phyloP scores from a whole-genome alignment of 2,888 invertebrate genomes.

The Ennomos quercinarius region DNA sequence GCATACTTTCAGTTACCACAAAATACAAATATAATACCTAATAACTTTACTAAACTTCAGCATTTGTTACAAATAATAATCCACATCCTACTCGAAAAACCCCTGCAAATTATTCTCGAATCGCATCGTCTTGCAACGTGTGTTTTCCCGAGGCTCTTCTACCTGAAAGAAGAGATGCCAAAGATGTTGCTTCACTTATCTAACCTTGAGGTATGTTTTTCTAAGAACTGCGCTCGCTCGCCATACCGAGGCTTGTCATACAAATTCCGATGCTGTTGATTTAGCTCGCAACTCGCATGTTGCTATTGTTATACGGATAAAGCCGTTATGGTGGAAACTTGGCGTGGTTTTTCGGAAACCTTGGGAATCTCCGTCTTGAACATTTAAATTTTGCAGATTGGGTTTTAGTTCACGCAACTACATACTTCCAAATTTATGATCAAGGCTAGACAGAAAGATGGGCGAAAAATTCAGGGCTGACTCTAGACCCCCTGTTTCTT shows the following conservation, averaged over 20 bases:
- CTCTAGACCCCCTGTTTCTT: no score
- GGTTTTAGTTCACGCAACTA: conserved; percentile 11
- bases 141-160: neutral
- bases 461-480: conserved; percentile 13
- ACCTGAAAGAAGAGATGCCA: conserved; percentile 21
- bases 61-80: no score
- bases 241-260: conserved; percentile 55
- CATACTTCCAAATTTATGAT: conserved; percentile 12
- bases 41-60: no score
- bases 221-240: conserved; percentile 55
- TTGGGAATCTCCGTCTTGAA: conserved; percentile 20
- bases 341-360: conserved; percentile 10
- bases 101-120: no score
- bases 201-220: conserved; percentile 59
- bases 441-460: neutral
- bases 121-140: conserved; percentile 6
- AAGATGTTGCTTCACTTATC: conserved; percentile 46
- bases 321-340: conserved; percentile 23
- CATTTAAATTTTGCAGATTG: conserved; percentile 16
- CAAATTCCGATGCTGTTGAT: conserved; percentile 62
- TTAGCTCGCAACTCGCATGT: conserved; percentile 33
- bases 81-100: no score
- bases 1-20: no score
- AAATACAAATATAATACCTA: no score
- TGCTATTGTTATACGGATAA: conserved; percentile 6